Evolutionary conservation across 1,140 invertebrate species (phyloP), one percentile per base, ranked within the genome.

Genomic region (Chymomyza costata): DNA sequence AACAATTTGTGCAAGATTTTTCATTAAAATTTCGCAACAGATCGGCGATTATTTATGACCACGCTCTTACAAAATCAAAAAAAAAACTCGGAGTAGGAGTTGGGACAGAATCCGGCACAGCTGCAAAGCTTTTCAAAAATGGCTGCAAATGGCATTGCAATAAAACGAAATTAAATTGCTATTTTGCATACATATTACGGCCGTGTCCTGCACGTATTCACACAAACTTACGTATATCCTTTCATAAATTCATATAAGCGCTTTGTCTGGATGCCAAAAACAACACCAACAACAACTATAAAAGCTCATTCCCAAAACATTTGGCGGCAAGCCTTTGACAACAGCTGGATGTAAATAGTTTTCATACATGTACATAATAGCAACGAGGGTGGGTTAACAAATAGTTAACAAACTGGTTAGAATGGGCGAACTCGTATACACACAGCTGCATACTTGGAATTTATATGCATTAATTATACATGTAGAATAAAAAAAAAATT

Each of bases 161-260:
- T 80, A 80, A 80, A 80, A 80, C 64, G 67, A 80, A 80, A 80
- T 80, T 80, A 80, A 80, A 80, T 80, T 80, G 73, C 73, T 80
- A 64, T 78, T 78, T 80, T 80, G 73, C 73, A 80, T 80, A 68
- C 64, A 66, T 54, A 70, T 60, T 62, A 61, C 67, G 65, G 48
- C 35, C 25, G 46, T 58, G 54, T 57, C 62, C 62, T 52, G 62
- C 60, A 61, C 44, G 19, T 35, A 44, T 39, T 50, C 30, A 56
- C 52, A 44, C 56, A 16, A 15, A 6, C 50, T 15, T 17, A 11
- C 28, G 50, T 31, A 40, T 45, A 34, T 56, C 25, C 31, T 18
- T 44, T 38, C 10, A 80, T 65, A 64, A 67, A 66, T 66, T 70
- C 62, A 66, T 63, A 63, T 54, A 48, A 62, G 35, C 19, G 19